Conservation (phyloP, 2,113 vertebrate species). For the Alces alces region DNA sequence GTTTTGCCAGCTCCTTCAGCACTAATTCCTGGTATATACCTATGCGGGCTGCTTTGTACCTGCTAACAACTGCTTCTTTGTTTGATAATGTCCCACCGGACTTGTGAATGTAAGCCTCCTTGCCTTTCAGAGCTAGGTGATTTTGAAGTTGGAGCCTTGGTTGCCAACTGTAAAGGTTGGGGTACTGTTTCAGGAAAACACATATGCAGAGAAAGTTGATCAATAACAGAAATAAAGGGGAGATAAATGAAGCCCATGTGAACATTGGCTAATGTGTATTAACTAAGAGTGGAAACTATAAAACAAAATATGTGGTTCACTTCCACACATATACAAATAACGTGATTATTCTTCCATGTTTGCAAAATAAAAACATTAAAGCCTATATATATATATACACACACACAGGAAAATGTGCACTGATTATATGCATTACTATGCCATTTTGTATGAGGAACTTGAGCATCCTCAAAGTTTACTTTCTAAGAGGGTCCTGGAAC, state of each 20-base stretch:
- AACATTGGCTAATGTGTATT: background rate
- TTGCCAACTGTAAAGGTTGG: background rate
- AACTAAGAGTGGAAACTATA: background rate
- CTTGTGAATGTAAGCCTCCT: background rate
- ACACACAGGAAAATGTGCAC: background rate
- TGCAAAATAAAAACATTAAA: background rate
- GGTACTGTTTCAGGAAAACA: background rate
- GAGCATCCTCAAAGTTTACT: background rate
- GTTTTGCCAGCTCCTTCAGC: background rate
- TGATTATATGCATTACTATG: background rate
- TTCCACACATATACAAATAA: background rate
- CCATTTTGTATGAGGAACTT: background rate
- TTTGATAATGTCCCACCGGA: background rate
- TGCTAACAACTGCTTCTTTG: background rate
- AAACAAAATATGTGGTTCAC: background rate
- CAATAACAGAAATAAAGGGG: background rate
- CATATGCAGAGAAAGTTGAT: background rate
- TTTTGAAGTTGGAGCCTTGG: background rate
- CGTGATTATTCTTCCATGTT: background rate
- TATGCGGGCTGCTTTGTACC: background rate
- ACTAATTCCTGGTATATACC: background rate
- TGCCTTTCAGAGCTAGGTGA: background rate
- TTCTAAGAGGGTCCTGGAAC: background rate
- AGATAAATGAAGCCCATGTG: background rate
- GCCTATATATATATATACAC: background rate